These are phyloP conservation scores for Ardeotis arabs DNA, from an alignment of 2,113 vertebrate species.

Conservation along the genomic window DNA sequence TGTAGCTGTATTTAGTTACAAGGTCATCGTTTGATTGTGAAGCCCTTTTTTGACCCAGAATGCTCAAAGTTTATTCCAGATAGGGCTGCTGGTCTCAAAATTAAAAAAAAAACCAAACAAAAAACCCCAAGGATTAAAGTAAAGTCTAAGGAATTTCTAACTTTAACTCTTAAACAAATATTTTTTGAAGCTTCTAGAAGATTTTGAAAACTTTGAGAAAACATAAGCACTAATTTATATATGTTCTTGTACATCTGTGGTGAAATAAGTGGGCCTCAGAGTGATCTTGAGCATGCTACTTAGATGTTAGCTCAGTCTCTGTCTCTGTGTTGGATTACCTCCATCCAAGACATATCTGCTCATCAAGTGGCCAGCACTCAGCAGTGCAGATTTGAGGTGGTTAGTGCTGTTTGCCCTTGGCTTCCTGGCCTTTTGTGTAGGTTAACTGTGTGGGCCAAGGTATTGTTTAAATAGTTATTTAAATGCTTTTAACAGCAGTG, in stretches of 20 bases:
- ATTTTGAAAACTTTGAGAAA: neutral
- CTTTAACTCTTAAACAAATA: neutral
- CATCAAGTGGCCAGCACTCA: neutral
- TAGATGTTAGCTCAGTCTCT: neutral
- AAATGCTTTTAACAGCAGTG: neutral
- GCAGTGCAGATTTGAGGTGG: neutral
- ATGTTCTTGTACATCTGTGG: neutral
- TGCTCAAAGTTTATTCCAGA: neutral
- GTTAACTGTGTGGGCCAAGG: neutral
- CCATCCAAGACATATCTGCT: neutral
- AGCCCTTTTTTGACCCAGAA: neutral
- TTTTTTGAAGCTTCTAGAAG: neutral
- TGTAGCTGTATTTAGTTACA: neutral
- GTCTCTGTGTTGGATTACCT: neutral
- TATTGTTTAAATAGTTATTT: constrained; percentile 2
- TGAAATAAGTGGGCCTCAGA: neutral
- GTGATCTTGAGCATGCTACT: neutral
- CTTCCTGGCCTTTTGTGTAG: neutral
- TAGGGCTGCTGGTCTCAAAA: neutral
- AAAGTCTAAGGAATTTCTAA: neutral
- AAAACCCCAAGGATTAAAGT: neutral
- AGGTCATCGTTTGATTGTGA: neutral
- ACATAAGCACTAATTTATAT: neutral
- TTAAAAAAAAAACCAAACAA: neutral
- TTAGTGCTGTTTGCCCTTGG: neutral